Base-by-base conservation (phyloP, 2,113 vertebrate species). In the Odontophorus gujanensis region DNA sequence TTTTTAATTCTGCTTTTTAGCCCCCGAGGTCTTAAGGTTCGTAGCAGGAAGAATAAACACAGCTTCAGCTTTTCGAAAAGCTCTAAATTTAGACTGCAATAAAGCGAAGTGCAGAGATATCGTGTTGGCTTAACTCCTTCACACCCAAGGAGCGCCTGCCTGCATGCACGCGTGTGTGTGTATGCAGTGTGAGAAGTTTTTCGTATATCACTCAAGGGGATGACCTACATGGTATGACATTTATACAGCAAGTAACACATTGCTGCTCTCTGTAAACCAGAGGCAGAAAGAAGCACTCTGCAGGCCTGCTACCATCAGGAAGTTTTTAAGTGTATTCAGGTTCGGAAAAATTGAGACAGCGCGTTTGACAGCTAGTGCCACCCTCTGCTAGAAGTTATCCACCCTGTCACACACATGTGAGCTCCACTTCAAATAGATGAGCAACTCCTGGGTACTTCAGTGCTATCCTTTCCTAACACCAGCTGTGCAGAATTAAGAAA, bases 51-150 rank as follows among this genome's bases (percentile, higher is more conserved):
- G 92, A 74, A 93, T 93, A 97, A 97, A 96, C 90, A 95, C 25
- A 77, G 26, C 57, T 42, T 84, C 90, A 91, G 66, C 47, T 93
- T 93, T 58, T 95, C 69, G 80, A 89, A 75, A 96, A 87, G 57
- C 68, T 55, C 96, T 97, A 95, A 94, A 95, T 92, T 96, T 97
- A 96, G 91, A 68, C 84, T 89, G 94, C 89, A 95, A 95, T 90
- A 90, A 93, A 89, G 84, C 47, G 53, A 95, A 96, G 66, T 34
- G 38, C 78, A 74, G 58, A 28, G 61, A n/a, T 17, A 43, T 20
- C 40, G 58, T 62, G 85, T 55, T 42, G 28, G 24, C 38, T 93
- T 95, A 95, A 96, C 85, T 84, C 62, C 45, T 40, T 81, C 21
- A 2, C 42, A 65, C 13, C 83, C 73, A 32, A 45, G 43, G 11